Conservation (phyloP, 1,140 invertebrate species). For the Papilio polyxenes region DNA sequence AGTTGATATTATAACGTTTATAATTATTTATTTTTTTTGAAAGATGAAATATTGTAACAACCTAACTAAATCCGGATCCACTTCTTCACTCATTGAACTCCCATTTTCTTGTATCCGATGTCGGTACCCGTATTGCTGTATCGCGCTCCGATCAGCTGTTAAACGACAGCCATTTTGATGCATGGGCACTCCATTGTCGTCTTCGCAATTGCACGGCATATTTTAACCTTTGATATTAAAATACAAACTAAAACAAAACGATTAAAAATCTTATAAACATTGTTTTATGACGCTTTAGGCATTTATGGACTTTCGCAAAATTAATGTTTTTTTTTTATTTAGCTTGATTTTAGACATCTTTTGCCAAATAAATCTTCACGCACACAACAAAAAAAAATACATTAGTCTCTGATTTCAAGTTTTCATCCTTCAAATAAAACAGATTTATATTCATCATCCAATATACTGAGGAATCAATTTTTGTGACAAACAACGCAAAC, state of each 20-base stretch:
- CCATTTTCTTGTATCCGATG: slow-evolving; percentile 26
- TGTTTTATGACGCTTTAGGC: neutral
- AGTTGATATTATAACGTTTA: too few species aligned
- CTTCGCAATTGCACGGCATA: slow-evolving; percentile 55
- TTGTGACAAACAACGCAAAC: neutral
- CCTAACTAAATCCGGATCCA: slow-evolving; percentile 32
- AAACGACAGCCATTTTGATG: slow-evolving; percentile 43
- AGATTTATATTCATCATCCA: neutral
- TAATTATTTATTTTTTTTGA: neutral
- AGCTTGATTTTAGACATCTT: neutral
- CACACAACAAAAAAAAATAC: neutral
- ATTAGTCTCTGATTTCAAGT: neutral
- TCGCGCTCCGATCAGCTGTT: slow-evolving; percentile 37
- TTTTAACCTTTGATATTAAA: slow-evolving; percentile 1
- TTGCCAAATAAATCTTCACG: neutral
- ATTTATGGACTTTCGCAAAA: neutral
- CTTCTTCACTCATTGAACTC: slow-evolving; percentile 14
- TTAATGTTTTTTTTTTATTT: neutral
- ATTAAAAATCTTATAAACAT: neutral
- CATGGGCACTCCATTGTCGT: slow-evolving; percentile 37
- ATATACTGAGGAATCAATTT: neutral
- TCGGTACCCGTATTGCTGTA: slow-evolving; percentile 40
- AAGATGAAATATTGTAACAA: neutral
- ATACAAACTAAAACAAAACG: slow-evolving; percentile 34
- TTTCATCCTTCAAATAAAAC: neutral